Evolutionary conservation across 1,140 invertebrate genomes (phyloP), one percentile per base, ranked within the genome.

Genomic region (Scaptomyza hsui): DNA sequence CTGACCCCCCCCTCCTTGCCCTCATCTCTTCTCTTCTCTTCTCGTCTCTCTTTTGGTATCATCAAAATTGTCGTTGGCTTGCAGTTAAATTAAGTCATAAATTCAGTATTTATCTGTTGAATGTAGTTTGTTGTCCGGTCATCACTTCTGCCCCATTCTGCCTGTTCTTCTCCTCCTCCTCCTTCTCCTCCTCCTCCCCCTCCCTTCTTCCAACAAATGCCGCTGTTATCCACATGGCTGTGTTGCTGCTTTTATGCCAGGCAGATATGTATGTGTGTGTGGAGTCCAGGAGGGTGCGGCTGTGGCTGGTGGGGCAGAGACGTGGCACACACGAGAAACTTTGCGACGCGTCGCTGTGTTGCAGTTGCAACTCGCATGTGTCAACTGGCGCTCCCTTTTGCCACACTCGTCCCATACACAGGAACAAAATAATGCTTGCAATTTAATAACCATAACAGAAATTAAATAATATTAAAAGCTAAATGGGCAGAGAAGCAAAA

Each of bases 31-130:
- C 29, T 37, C 45, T 24, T 3, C 42, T 6, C 26, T 51, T 19
- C 29, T 42, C 19, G 1, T 21, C 19, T 2, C 35, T 3, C 51
- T 6, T 42, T 51, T 29, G 56, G 64, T 86, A 85, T 85, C 81
- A 80, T 85, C 81, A 86, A 86, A 86, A 86, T 86, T 86, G 82
- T 86, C 82, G 82, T 86, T 86, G 82, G 82, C 82, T 86, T 67
- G 82, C 82, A 90, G 89, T 90, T 90, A 90, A 90, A 90, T 90
- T 90, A 90, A 90, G 89, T 89, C 89, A 90, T 90, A 90, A 90
- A 90, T 90, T 90, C 89, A 86, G 89, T 90, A 90, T 90, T 90
- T 90, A 90, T 90, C 89, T 86, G 65, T 78, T 80, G 85, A 79
- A 86, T 90, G 89, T 90, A 90, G 89, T 90, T 90, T 90, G 85